A percentile compares a stretch with the other conserved stretches of the same genome.
These are phyloP conservation scores for Nemapogon koenigi DNA, from an alignment of 2,888 invertebrate genomes.

Conservation along the genomic window DNA sequence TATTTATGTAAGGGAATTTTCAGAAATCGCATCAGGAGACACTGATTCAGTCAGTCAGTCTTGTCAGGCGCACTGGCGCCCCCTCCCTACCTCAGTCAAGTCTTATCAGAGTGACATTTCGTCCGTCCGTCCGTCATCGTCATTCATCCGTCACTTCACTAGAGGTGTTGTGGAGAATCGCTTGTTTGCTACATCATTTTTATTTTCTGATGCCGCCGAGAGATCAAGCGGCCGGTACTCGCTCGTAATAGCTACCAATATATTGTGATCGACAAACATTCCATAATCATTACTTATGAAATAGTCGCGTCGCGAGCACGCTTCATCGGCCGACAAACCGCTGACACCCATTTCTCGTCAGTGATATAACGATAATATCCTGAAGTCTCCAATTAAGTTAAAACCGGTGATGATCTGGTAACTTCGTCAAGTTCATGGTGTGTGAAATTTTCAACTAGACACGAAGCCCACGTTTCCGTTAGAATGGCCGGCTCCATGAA, in stretches of 20 bases:
- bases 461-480: background rate
- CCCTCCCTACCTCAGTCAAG: too few species aligned
- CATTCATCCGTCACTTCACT: too few species aligned
- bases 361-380: constrained; percentile 53
- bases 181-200: too few species aligned
- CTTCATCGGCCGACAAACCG: constrained; percentile 30
- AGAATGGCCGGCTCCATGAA: constrained; percentile 50
- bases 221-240: too few species aligned
- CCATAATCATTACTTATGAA: constrained; percentile 38
- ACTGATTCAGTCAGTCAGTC: too few species aligned
- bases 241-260: constrained; percentile 41
- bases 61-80: too few species aligned
- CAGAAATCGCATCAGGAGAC: too few species aligned
- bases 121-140: too few species aligned
- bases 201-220: too few species aligned
- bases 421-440: constrained; percentile 6
- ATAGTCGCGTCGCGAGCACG: constrained; percentile 35
- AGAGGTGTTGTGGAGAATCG: too few species aligned
- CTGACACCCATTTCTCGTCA: constrained; percentile 50
- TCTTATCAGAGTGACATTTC: too few species aligned
- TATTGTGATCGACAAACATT: constrained; percentile 38
- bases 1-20: too few species aligned
- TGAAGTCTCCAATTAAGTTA: constrained; percentile 47
- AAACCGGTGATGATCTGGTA: constrained; percentile 47
- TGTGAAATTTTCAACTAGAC: background rate